phyloP scores from a whole-genome alignment of 1,140 invertebrate species.

The Magallana angulata region DNA sequence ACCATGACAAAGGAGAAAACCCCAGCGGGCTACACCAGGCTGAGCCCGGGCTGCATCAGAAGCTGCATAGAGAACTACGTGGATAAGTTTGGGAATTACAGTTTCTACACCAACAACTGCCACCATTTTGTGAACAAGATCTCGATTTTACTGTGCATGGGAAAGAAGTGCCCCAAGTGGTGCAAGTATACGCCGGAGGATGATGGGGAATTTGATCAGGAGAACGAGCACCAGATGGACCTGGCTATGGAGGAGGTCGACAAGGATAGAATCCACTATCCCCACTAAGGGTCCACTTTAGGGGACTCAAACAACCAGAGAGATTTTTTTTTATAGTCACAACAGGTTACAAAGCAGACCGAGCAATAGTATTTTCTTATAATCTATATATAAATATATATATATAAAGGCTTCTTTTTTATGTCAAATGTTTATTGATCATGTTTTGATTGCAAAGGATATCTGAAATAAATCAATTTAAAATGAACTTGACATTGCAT shows the following conservation, averaged over 20 bases:
- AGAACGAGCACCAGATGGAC: neutral
- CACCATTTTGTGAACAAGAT: constrained; percentile 36
- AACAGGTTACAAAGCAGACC: too few species aligned
- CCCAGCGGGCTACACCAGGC: constrained; percentile 32
- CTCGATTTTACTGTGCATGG: constrained; percentile 16
- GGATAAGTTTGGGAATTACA: constrained; percentile 18
- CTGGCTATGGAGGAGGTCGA: neutral
- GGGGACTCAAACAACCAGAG: too few species aligned
- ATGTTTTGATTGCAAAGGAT: too few species aligned
- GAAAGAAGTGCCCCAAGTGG: constrained; percentile 24
- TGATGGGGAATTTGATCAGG: neutral
- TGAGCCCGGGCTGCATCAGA: constrained; percentile 16
- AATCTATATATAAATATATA: too few species aligned
- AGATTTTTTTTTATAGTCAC: too few species aligned
- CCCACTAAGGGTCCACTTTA: neutral
- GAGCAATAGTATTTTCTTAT: too few species aligned
- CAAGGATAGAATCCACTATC: neutral
- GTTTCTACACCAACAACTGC: constrained; percentile 25
- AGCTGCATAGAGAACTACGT: constrained; percentile 12
- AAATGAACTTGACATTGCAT: too few species aligned
- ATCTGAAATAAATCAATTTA: too few species aligned
- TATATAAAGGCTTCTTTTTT: too few species aligned
- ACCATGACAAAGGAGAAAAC: neutral
- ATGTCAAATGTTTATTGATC: too few species aligned
- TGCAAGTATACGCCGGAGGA: constrained; percentile 12